Conservation (phyloP, 2,888 invertebrate genomes). For the Alloplasta piceator region DNA sequence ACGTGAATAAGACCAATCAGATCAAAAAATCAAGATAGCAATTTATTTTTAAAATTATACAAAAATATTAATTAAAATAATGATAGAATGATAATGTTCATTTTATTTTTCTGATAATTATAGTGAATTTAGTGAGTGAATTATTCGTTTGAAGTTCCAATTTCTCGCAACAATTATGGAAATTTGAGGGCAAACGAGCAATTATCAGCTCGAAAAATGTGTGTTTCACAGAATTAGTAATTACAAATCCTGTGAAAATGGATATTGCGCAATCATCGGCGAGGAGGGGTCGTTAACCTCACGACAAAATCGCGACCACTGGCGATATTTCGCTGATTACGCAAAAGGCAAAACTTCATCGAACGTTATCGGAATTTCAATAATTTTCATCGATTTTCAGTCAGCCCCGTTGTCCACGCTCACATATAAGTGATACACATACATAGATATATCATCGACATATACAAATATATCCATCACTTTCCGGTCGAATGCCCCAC, state of each 20-base stretch:
- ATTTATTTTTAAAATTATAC: no score
- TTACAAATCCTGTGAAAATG: constrained; percentile 5
- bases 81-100: no score
- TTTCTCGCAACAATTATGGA: no score
- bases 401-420: not conserved
- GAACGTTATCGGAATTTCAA: constrained; percentile 30
- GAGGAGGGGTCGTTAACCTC: constrained; percentile 6
- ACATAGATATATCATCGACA: not conserved
- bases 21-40: no score
- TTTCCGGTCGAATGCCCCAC: not conserved
- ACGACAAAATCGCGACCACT: not conserved
- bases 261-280: constrained; percentile 14
- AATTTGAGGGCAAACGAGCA: no score
- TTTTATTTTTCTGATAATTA: no score
- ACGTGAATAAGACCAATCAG: no score
- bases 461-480: not conserved
- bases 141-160: no score
- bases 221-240: constrained; percentile 25
- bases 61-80: no score
- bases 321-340: constrained; percentile 1
- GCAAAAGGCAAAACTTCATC: constrained; percentile 17
- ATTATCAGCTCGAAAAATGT: not conserved
- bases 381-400: constrained; percentile 15
- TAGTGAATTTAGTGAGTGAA: no score
- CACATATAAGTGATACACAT: no score